Evolutionary conservation across 2,888 invertebrate species (phyloP), one percentile per base, ranked within the genome.

Genomic region (Drosophila mimetica): DNA sequence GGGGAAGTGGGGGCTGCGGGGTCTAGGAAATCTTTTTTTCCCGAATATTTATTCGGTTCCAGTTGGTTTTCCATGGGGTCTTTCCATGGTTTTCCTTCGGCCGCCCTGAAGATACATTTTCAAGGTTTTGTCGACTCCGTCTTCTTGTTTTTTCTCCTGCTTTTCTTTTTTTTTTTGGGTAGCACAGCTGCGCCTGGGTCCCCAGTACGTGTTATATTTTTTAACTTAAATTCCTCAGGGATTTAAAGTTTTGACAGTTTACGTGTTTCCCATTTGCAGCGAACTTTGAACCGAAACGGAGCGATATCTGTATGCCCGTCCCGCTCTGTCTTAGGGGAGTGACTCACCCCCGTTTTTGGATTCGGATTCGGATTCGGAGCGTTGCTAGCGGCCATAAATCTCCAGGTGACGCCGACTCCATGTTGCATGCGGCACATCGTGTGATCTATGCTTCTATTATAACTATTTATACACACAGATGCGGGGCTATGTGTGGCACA

Each of bases 381-480:
- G 81, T 75, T 77, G 53, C 59, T 25, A 46, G 66, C 66, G 55
- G 74, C 86, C 87, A 91, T 91, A 91, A 91, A 91, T 91, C 91
- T 91, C 85, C 67, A 82, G 89, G 86, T 89, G 89, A 82, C 86
- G 76, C 53, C 71, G 90, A 90, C 90, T 89, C 89, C 90, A 89
- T 90, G 90, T 91, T 89, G 88, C 88, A 85, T 87, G 88, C 83
- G 79, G 83, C 86, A 81, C 81, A 89, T 76, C 79, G 82, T 86
- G 89, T 91, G 90, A 90, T 90, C 89, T 90, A 90, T 90, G 85
- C 86, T 88, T 87, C 82, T 90, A 89, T 89, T 89, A 90, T 80
- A 90, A 85, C 86, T 88, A 88, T 86, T 86, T 88, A 85, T 83
- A 85, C 65, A 75, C 67, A 73, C 42, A 65, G 30, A 65, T 39